Conservation (phyloP, 1,140 invertebrate species). For the Galleria mellonella region DNA sequence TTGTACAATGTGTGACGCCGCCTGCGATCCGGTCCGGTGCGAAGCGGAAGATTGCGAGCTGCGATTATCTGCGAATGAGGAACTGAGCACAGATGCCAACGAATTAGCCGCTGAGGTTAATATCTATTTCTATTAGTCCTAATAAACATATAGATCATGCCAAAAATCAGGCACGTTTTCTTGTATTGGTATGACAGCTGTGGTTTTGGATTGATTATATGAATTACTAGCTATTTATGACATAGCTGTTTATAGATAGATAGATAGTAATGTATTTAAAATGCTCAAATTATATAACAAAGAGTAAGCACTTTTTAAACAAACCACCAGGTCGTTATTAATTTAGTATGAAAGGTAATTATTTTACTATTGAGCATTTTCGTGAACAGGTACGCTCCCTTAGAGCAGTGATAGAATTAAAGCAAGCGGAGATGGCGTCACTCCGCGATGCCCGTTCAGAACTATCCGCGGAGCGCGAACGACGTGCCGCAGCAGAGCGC, state of each 20-base stretch:
- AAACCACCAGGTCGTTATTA: too few relatives aligned
- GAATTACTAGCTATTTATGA: too few relatives aligned
- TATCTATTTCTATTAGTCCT: constrained; percentile 3
- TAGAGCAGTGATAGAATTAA: constrained; percentile 83
- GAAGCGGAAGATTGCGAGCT: constrained; percentile 47
- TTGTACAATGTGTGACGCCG: constrained; percentile 40
- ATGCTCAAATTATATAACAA: too few relatives aligned
- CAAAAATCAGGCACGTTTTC: neutral
- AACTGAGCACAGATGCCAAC: constrained; percentile 57
- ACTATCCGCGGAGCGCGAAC: constrained; percentile 74
- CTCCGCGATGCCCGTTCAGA: constrained; percentile 80
- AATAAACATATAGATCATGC: neutral
- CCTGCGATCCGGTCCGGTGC: constrained; percentile 54
- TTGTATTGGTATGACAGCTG: too few relatives aligned
- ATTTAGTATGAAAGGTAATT: neutral
- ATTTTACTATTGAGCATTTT: neutral
- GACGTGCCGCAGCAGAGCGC: constrained; percentile 73
- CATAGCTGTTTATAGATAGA: too few relatives aligned
- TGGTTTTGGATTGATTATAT: too few relatives aligned
- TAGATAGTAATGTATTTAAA: too few relatives aligned
- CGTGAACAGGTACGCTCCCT: constrained; percentile 80
- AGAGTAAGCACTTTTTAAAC: too few relatives aligned
- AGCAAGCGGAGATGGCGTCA: constrained; percentile 82
- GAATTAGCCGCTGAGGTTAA: constrained; percentile 63
- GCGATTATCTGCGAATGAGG: constrained; percentile 43